Base-by-base conservation (phyloP, 2,888 invertebrate species). In the Calliopum simillimum region DNA sequence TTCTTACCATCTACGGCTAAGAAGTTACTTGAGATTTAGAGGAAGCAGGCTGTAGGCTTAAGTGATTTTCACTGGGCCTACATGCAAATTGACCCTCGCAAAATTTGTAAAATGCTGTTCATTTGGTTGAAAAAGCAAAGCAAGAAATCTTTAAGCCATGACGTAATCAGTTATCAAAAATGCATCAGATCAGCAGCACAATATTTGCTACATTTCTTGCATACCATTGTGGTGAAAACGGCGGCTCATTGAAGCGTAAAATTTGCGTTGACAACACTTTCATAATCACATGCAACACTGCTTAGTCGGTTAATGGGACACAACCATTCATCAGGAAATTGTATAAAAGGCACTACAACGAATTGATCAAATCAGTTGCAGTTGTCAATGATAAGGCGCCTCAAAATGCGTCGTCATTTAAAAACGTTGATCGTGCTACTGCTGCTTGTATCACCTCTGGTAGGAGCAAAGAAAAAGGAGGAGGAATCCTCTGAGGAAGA, bases 401-500 rank as follows among this genome's bases (percentile, higher is more conserved):
- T 13, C 8, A 71, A 47, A 73, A 78, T 83, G 81, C 76, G 77
- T 69, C 70, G 78, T 69, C 77, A 80, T 43, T 70, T 82, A 23
- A 82, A 79, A 77, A 73, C 81, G 41, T 68, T 85, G 56, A 71
- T 84, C 46, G 71, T 84, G 68, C 74, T 83, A 71, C 79, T 76
- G 13, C 76, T 84, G 49, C 74, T 86, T 64, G 75, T 81, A 43
- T 77, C 79, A 12, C 74, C 66, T 47, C 72, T 73, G 23, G 72
- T 75, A 8, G 47, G 68, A 56, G 80, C 81, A 47, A 80, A 80
- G 58, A 82, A 83, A 71, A 81, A 85, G 73, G 80, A 84, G 70
- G 79, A 82, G 11, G 79, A 81, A 68, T 82, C 82, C 23, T 84
- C 85, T 21, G 80, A 84, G 44, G 82, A 83, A 70, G 81, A 86